Conservation (phyloP, 2,797 vertebrate species). For the Halcyon badia region DNA sequence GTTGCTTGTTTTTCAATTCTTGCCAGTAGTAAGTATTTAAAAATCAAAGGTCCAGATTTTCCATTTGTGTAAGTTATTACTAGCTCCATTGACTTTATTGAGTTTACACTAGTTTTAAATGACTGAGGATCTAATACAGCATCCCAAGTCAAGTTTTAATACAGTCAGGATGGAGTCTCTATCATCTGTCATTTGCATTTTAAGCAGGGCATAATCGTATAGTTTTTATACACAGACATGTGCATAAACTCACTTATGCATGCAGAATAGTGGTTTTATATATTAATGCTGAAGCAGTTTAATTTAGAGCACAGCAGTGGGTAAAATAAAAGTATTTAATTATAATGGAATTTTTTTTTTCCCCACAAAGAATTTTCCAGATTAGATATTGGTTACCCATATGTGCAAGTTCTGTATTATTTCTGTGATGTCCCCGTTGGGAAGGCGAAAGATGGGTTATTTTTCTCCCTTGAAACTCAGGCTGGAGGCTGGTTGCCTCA, state of each 20-base stretch:
- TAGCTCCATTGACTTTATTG: not conserved
- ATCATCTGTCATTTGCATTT: slow-evolving; percentile 43
- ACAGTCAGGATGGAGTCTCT: not conserved
- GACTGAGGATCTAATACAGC: not conserved
- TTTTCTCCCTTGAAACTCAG: not conserved
- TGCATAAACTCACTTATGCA: slow-evolving; percentile 4
- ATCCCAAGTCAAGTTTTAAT: not conserved
- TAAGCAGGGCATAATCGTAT: slow-evolving; percentile 34
- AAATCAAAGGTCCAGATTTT: slow-evolving; percentile 45
- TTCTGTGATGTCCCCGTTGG: not conserved
- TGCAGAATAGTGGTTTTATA: slow-evolving; percentile 24
- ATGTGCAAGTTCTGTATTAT: not conserved
- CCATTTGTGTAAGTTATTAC: not conserved
- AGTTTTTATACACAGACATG: not conserved
- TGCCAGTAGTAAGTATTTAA: slow-evolving; percentile 31
- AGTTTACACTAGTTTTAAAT: not conserved
- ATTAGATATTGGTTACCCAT: not conserved
- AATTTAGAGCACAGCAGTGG: slow-evolving; percentile 39
- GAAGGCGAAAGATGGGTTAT: fast-evolving
- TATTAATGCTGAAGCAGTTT: slow-evolving; percentile 50
- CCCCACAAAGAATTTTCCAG: slow-evolving; percentile 4
- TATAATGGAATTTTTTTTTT: slow-evolving; percentile 53
- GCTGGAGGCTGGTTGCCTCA: not conserved
- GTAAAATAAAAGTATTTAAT: slow-evolving; percentile 66
- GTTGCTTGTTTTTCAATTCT: not conserved